phyloP scores from a whole-genome alignment of 1,140 invertebrate species.

The Choristoneura fumiferana region DNA sequence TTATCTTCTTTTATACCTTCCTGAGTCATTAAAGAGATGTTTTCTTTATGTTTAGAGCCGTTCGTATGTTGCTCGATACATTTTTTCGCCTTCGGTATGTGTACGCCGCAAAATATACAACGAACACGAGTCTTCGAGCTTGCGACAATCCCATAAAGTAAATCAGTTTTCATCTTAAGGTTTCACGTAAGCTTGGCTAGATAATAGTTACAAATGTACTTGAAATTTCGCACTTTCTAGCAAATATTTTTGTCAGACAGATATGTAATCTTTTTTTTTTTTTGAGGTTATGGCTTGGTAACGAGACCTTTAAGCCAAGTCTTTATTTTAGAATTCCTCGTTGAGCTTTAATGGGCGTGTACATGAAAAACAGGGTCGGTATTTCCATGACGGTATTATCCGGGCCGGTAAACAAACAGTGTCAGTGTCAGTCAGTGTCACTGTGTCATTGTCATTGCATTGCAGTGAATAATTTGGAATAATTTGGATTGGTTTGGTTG shows the following conservation, averaged over 20 bases:
- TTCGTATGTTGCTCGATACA: constrained; percentile 61
- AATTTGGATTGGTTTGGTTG: too few relatives aligned
- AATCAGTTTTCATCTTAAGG: constrained; percentile 46
- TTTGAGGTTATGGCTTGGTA: too few relatives aligned
- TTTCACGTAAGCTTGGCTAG: background rate
- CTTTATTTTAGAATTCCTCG: too few relatives aligned
- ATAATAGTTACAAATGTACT: constrained; percentile 19
- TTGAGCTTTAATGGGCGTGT: too few relatives aligned
- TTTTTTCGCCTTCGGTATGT: constrained; percentile 57
- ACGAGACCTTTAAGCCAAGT: too few relatives aligned
- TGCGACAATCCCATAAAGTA: constrained; percentile 46
- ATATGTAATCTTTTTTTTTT: background rate
- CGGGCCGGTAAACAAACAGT: too few relatives aligned
- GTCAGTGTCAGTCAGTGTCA: too few relatives aligned
- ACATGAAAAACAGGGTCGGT: too few relatives aligned
- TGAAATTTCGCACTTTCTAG: constrained; percentile 33
- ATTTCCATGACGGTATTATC: too few relatives aligned
- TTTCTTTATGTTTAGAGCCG: constrained; percentile 59
- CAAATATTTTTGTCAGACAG: constrained; percentile 24
- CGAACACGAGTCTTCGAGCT: constrained; percentile 52
- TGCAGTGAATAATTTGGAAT: too few relatives aligned
- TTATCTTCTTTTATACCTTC: constrained; percentile 44
- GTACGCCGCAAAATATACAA: constrained; percentile 56
- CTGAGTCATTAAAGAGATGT: constrained; percentile 48
- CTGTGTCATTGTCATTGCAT: too few relatives aligned